A percentile compares a stretch with the other conserved stretches of the same genome.
phyloP scores from a whole-genome alignment of 2,888 invertebrate genomes.

The Cenopis cana region DNA sequence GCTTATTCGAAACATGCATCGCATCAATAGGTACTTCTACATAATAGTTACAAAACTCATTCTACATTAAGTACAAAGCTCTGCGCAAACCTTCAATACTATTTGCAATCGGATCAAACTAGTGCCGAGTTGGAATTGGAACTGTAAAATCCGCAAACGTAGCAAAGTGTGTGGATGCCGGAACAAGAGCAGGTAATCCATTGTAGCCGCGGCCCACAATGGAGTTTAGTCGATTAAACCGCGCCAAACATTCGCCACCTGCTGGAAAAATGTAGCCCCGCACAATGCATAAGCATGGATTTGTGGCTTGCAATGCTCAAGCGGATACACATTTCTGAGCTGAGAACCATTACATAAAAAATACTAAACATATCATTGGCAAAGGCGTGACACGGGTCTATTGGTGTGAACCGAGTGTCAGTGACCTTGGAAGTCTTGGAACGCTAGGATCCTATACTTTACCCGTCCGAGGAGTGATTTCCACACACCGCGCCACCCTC shows the following conservation, averaged over 20 bases:
- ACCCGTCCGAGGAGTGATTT: too few species aligned
- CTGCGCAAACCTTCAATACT: constrained; percentile 19
- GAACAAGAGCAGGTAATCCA: constrained; percentile 60
- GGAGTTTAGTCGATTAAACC: constrained; percentile 71
- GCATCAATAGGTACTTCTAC: background rate
- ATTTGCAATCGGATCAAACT: constrained; percentile 45
- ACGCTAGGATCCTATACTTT: too few species aligned
- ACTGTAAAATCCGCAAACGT: constrained; percentile 55
- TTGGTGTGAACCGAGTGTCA: too few species aligned
- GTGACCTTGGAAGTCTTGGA: too few species aligned
- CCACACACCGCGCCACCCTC: too few species aligned
- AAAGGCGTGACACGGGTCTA: too few species aligned
- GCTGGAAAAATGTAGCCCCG: constrained; percentile 59
- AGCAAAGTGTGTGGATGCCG: constrained; percentile 52
- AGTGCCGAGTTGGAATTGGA: constrained; percentile 52
- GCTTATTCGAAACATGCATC: background rate
- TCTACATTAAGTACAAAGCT: constrained; percentile 13
- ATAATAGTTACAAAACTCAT: background rate
- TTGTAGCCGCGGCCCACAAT: constrained; percentile 65
- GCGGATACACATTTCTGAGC: background rate
- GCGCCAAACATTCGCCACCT: constrained; percentile 64
- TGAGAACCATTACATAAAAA: background rate
- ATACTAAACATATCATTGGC: constrained; percentile 19
- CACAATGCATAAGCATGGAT: constrained; percentile 41
- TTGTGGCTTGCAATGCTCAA: constrained; percentile 17